Conservation (phyloP, 2,113 vertebrate genomes). For the Tauraco erythrolophus region DNA sequence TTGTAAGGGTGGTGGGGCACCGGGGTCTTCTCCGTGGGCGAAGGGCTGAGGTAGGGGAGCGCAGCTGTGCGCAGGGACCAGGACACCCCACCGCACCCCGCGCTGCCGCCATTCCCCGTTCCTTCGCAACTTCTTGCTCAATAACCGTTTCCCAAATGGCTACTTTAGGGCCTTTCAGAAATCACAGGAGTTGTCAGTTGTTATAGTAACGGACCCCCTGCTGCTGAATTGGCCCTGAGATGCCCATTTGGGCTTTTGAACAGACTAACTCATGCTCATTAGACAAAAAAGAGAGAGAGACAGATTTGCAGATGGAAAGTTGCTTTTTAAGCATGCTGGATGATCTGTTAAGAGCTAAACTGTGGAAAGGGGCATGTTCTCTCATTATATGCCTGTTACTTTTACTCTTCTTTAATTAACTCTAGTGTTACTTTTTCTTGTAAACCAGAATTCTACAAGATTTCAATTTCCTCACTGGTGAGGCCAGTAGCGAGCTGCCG, state of each 20-base stretch:
- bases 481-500: background rate
- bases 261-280: slow-evolving; percentile 56
- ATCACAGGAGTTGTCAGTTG: slow-evolving; percentile 52
- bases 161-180: slow-evolving; percentile 15
- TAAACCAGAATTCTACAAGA: background rate
- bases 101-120: background rate
- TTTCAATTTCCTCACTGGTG: background rate
- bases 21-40: background rate
- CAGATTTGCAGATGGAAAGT: slow-evolving; percentile 56
- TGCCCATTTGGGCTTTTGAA: slow-evolving; percentile 57
- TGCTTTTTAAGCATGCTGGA: slow-evolving; percentile 49
- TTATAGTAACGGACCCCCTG: slow-evolving; percentile 62
- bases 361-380: slow-evolving; percentile 35
- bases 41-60: background rate
- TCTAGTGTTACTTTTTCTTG: background rate
- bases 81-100: background rate
- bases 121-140: background rate
- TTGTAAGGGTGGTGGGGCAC: background rate
- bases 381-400: slow-evolving; percentile 40
- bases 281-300: slow-evolving; percentile 45
- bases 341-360: slow-evolving; percentile 28
- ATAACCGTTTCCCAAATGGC: background rate
- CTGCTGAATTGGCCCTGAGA: slow-evolving; percentile 50
- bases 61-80: background rate
- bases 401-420: slow-evolving; percentile 40